These are phyloP conservation scores for Heliocidaris erythrogramma DNA, from an alignment of 35 echinoderm and acorn worm species.

Conservation along the genomic window DNA sequence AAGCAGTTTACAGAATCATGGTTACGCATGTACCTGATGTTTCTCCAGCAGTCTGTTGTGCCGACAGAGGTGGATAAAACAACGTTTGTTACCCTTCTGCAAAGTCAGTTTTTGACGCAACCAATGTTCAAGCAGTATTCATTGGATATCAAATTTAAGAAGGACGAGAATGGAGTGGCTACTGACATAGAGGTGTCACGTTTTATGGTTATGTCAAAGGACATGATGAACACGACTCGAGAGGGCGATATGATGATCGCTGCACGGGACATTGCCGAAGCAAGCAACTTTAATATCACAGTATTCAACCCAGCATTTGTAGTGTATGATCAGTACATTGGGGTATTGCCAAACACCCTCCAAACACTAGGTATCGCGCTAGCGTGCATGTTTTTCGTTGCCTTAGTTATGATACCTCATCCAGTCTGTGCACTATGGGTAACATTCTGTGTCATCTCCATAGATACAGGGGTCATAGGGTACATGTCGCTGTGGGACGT, in stretches of 20 bases:
- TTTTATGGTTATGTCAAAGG: constrained; percentile 71
- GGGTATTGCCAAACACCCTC: constrained; percentile 62
- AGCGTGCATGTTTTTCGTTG: constrained; percentile 78
- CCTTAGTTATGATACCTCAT: constrained; percentile 85
- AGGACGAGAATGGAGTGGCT: constrained; percentile 51
- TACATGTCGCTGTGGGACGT: constrained; percentile 90
- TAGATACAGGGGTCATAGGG: constrained; percentile 76
- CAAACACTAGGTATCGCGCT: constrained; percentile 73
- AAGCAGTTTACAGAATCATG: constrained; percentile 74
- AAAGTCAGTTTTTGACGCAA: constrained; percentile 57
- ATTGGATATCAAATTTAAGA: constrained; percentile 81
- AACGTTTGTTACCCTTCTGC: constrained; percentile 52
- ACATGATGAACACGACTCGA: constrained; percentile 57
- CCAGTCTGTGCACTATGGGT: constrained; percentile 84
- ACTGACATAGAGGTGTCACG: constrained; percentile 66
- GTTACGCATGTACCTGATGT: constrained; percentile 61
- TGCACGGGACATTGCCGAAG: constrained; percentile 54
- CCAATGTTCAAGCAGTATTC: constrained; percentile 60
- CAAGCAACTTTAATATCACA: constrained; percentile 62
- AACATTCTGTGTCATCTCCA: constrained; percentile 78
- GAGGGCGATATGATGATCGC: constrained; percentile 73
- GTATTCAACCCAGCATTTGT: constrained; percentile 67
- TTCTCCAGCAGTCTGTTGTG: not conserved
- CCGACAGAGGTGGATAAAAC: constrained; percentile 45
- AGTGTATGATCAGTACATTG: constrained; percentile 71